Conservation (phyloP, 2,113 vertebrate species). For the Anarrhichthys ocellatus region DNA sequence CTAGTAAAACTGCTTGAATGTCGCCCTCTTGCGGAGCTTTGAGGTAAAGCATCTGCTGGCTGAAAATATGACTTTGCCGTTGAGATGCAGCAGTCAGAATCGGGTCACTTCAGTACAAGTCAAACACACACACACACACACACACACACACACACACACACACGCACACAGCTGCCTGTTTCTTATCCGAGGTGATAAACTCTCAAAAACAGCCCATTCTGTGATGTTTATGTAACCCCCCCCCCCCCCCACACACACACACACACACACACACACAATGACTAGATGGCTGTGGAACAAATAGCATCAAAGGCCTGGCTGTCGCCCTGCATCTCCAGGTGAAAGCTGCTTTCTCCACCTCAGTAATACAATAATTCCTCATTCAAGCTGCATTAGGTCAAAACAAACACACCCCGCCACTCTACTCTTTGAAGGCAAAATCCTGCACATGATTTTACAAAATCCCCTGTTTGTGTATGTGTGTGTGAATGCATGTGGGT, state of each 20-base stretch:
- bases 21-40: constrained; percentile 67
- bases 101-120: not conserved
- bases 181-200: constrained; percentile 20
- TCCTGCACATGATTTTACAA: constrained; percentile 5
- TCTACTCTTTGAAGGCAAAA: constrained; percentile 22
- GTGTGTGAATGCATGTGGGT: not conserved
- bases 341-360: constrained; percentile 17
- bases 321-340: constrained; percentile 14
- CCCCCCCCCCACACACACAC: too few relatives aligned
- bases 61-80: not conserved
- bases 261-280: not conserved
- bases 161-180: constrained; percentile 9
- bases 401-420: constrained; percentile 34
- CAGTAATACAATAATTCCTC: constrained; percentile 10
- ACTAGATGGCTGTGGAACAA: constrained; percentile 12
- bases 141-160: not conserved
- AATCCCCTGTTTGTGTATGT: not conserved
- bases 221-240: constrained; percentile 27
- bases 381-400: constrained; percentile 24
- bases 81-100: not conserved
- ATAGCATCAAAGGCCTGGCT: constrained; percentile 34
- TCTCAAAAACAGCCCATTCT: constrained; percentile 10
- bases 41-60: constrained; percentile 25
- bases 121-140: not conserved
- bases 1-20: constrained; percentile 10